Percentiles rank a stretch among this genome's conserved stretches.
Evolutionary conservation across 1,140 invertebrate genomes (phyloP).

Genomic region (Zaprionus africanus): DNA sequence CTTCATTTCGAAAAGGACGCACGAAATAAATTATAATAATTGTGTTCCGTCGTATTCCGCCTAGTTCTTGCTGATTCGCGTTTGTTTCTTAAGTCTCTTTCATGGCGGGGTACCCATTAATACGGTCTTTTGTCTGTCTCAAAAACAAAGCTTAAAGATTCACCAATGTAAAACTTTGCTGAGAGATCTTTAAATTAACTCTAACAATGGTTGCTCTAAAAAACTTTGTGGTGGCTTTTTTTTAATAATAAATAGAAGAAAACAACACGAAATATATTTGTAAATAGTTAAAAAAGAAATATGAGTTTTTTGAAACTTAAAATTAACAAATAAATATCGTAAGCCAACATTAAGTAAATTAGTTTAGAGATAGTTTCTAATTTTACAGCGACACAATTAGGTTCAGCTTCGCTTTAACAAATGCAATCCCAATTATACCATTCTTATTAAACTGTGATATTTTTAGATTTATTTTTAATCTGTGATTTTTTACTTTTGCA

Average conservation of each 20-base stretch:
- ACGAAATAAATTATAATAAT: not conserved
- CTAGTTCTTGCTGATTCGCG: slow-evolving; percentile 6
- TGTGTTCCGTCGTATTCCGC: not conserved
- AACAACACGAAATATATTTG: no score
- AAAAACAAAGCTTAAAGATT: slow-evolving; percentile 6
- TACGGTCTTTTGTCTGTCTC: not conserved
- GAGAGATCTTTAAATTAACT: slow-evolving; percentile 3
- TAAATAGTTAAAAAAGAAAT: no score
- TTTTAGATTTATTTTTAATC: not conserved
- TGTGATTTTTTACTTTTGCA: not conserved
- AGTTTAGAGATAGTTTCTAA: no score
- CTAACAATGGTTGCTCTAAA: no score
- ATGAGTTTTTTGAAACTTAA: no score
- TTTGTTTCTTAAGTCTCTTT: slow-evolving; percentile 62
- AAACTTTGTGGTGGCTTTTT: no score
- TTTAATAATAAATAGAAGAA: no score
- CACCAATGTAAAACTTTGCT: slow-evolving; percentile 7
- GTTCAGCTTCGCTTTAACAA: no score
- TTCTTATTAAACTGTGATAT: not conserved
- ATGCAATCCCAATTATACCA: no score
- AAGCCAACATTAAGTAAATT: no score
- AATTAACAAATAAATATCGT: no score
- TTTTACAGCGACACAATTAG: no score
- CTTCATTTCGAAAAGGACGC: not conserved
- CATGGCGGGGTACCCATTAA: not conserved